Percentiles rank a stretch among this genome's conserved stretches.
Evolutionary conservation across 2,888 invertebrate species (phyloP).

Genomic region (Ectemnius continuus): DNA sequence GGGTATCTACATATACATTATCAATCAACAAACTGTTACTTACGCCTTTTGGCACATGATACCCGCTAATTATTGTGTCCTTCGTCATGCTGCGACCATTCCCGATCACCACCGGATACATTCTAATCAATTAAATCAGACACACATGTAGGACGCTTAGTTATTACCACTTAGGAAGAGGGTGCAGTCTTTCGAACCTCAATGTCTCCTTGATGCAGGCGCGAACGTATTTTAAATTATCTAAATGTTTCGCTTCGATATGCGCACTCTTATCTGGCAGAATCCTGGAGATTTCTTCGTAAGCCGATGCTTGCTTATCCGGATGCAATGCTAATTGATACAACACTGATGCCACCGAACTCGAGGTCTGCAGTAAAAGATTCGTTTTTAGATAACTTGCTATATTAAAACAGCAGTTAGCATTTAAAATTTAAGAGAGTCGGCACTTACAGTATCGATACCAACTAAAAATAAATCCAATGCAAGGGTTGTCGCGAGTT

Average conservation of each 20-base stretch:
- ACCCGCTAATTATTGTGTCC: slow-evolving; percentile 86
- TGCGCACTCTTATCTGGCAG: slow-evolving; percentile 78
- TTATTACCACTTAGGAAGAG: neutral
- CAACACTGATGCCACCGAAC: slow-evolving; percentile 85
- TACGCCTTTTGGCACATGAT: slow-evolving; percentile 88
- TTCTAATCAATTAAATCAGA: slow-evolving; percentile 76
- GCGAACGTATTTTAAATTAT: slow-evolving; percentile 84
- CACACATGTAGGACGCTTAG: neutral
- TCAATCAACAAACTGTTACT: slow-evolving; percentile 67
- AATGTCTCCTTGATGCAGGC: slow-evolving; percentile 88
- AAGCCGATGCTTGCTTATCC: slow-evolving; percentile 82
- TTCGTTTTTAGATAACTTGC: neutral
- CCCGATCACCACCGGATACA: slow-evolving; percentile 88
- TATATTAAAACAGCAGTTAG: slow-evolving; percentile 9
- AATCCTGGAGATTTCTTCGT: slow-evolving; percentile 80
- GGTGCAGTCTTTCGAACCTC: slow-evolving; percentile 78
- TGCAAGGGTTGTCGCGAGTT: slow-evolving; percentile 85
- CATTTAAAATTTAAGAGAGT: neutral
- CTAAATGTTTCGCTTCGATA: slow-evolving; percentile 81
- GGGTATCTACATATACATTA: too few relatives aligned
- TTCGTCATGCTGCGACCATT: slow-evolving; percentile 86
- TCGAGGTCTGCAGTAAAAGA: slow-evolving; percentile 83
- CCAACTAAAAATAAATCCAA: slow-evolving; percentile 89
- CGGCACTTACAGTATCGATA: slow-evolving; percentile 84
- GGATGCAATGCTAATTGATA: slow-evolving; percentile 85